Evolutionary conservation across 53 echinoderm and acorn worm species (phyloP), one percentile per base, ranked within the genome.

Genomic region (Temnopleurus reevesii): DNA sequence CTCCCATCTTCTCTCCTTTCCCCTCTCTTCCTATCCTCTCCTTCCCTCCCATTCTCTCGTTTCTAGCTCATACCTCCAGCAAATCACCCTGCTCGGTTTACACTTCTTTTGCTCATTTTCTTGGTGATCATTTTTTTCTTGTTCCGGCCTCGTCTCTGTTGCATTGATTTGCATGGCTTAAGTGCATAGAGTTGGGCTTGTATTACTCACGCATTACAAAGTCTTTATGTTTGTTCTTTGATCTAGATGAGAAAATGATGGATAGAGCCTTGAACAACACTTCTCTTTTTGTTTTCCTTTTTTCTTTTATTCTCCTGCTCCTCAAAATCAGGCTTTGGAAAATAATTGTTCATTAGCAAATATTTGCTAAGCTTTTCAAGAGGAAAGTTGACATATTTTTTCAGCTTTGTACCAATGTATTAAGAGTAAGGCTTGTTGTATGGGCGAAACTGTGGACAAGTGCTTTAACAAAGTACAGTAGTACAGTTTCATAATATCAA

Each of bases 301-400:
- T 45, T 55, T 33, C 18, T 46, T 23, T 27, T 60, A 31, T 45
- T 66, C 41, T 87, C 65, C 35, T 29, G 27, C 71, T 28, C 19
- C 19, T 55, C 55, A 60, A 43, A 85, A 58, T 55, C 55, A 25
- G 59, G 61, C 59, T 36, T 60, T 60, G 60, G 29, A 46, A 87
- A 34, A 87, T 66, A 87, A 87, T 87, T 87, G 65, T 87, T 87
- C 88, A 65, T 87, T 87, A 66, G 88, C 88, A 87, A 87, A 87
- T 87, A 87, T 87, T 87, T 65, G 71, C 71, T 51, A 34, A 87
- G 47, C 88, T 87, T 87, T 60, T 66, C 15, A 23, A 45, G 46
- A 27, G 61, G 61, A 85, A 85, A 85, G 86, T 85, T 59, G 59
- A 85, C 86, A 85, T 85, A 85, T 85, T 85, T 85, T 59, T 59